Evolutionary conservation across 1,140 invertebrate genomes (phyloP), one percentile per base, ranked within the genome.

Genomic region (Drosophila obscura): DNA sequence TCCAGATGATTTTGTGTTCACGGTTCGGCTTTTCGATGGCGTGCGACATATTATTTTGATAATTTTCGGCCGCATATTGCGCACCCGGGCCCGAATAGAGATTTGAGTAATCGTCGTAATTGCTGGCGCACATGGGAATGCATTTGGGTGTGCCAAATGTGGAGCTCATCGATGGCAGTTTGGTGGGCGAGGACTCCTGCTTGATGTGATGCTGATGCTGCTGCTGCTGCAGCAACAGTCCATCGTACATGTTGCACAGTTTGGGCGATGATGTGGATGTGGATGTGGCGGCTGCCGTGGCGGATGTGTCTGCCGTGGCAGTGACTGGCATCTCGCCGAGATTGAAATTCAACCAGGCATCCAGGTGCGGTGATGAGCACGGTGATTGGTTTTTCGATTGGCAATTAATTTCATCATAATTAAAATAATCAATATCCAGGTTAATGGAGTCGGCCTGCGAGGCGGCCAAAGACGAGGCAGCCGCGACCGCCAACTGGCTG

Each of bases 321-420:
- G 48, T 26, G 15, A 60, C 41, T 24, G 66, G 41, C 43, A 88
- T 75, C 41, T 91, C 90, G 49, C 73, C 51, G 26, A 92, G 72
- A 71, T 80, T 91, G 15, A 91, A 79, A 28, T 90, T 78, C 67
- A 92, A 59, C 91, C 91, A 92, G 43, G 91, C 90, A 58, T 92
- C 91, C n/a, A 91, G 46, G n/a, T 88, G 78, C 9, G 91, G 91
- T 24, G 91, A 92, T 24, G 91, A 91, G 65, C 91, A 92, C 5
- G 91, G 91, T 22, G 91, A 92, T 73, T 92, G 91, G 61, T 91
- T 90, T 80, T 92, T 92, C 45, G 91, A 92, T 74, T 92, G 91
- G 56, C 91, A 92, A 85, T 92, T 92, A 57, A 91, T 88, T 69
- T 92, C 91, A 58, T 92, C 77, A 76, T 91, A 92, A 84, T 92